phyloP scores from a whole-genome alignment of 2,113 vertebrate genomes.

The Peucedramus taeniatus region DNA sequence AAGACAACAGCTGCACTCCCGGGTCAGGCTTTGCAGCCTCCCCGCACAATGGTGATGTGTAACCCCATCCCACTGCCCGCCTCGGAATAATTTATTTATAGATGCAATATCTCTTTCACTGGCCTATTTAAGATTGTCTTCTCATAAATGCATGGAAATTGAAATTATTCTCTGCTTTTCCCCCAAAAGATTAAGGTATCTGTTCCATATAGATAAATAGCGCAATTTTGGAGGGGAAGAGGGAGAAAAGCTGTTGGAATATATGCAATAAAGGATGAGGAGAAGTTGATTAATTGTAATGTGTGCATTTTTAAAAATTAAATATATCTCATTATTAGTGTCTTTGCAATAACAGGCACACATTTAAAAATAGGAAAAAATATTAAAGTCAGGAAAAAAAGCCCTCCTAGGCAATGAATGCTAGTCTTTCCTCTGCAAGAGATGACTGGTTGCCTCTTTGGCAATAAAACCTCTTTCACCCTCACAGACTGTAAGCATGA shows the following conservation, averaged over 20 bases:
- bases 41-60: conserved; percentile 60
- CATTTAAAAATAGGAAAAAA: not conserved
- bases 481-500: not conserved
- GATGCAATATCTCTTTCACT: conserved; percentile 67
- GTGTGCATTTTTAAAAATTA: not conserved
- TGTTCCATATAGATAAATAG: conserved; percentile 51
- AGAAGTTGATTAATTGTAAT: not conserved
- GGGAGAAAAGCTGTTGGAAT: not conserved
- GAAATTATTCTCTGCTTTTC: conserved; percentile 65
- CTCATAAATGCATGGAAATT: conserved; percentile 74
- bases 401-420: not conserved
- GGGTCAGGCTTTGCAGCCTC: conserved; percentile 52
- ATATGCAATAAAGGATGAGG: not conserved
- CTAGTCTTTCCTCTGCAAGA: not conserved
- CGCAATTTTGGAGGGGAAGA: not conserved
- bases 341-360: not conserved
- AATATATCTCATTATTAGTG: not conserved
- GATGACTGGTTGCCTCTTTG: not conserved
- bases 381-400: not conserved
- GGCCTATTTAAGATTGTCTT: conserved; percentile 65
- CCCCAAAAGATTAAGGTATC: conserved; percentile 62
- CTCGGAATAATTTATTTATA: conserved; percentile 80
- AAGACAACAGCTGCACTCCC: conserved; percentile 81
- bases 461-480: conserved; percentile 26
- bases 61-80: conserved; percentile 63